These are phyloP conservation scores for Athene cunicularia DNA, from an alignment of 2,113 vertebrate species.

Conservation along the genomic window DNA sequence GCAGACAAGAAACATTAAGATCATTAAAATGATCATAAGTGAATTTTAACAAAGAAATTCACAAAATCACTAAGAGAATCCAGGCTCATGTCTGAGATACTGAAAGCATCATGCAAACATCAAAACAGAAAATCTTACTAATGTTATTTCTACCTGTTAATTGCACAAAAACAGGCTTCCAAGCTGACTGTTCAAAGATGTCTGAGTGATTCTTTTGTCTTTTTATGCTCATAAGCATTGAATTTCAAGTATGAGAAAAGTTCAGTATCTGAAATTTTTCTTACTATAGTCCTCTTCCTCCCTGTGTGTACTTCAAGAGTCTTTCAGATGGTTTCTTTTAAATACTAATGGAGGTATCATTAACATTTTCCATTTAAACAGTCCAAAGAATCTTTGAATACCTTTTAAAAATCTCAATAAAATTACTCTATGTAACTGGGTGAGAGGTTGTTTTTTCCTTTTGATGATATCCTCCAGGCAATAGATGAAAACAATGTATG, in stretches of 20 bases:
- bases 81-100: background rate
- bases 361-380: constrained; percentile 3
- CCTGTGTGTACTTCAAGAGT: background rate
- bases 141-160: background rate
- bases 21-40: background rate
- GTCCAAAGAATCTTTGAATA: background rate
- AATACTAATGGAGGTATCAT: background rate
- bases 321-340: background rate
- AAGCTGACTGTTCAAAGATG: background rate
- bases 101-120: background rate
- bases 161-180: background rate
- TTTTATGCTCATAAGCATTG: background rate
- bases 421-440: background rate
- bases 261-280: background rate
- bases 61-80: background rate
- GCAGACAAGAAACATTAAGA: background rate
- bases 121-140: background rate
- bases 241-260: background rate
- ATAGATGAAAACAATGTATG: background rate
- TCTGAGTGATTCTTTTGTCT: background rate
- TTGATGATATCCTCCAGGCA: background rate
- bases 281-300: background rate
- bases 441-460: background rate
- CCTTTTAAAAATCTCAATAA: background rate
- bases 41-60: background rate